A percentile compares a stretch with the other conserved stretches of the same genome.
phyloP scores from a whole-genome alignment of 2,113 vertebrate species.

The Pachycephala philippinensis region DNA sequence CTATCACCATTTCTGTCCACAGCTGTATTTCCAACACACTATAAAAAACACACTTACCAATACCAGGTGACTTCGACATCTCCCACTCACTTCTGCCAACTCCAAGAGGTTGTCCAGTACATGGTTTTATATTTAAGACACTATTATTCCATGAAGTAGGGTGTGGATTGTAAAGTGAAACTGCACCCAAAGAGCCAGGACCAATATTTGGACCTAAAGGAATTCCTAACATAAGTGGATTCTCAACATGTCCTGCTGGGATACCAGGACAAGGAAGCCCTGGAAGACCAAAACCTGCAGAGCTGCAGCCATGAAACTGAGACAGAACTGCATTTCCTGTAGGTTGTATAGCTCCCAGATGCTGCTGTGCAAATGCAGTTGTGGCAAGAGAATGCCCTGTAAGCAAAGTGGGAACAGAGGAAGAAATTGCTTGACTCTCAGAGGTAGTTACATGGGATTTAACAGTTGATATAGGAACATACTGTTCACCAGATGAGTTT shows the following conservation, averaged over 20 bases:
- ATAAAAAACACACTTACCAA: slow-evolving; percentile 72
- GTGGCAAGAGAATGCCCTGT: slow-evolving; percentile 61
- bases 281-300: slow-evolving; percentile 63
- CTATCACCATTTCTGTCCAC: background rate
- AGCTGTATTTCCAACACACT: background rate
- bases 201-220: slow-evolving; percentile 51
- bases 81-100: slow-evolving; percentile 64
- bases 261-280: slow-evolving; percentile 49
- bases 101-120: slow-evolving; percentile 51
- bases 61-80: slow-evolving; percentile 58
- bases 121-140: slow-evolving; percentile 64
- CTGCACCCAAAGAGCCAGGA: slow-evolving; percentile 51
- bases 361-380: slow-evolving; percentile 73
- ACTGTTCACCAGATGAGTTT: slow-evolving; percentile 45
- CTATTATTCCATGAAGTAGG: slow-evolving; percentile 64
- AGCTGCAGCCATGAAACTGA: slow-evolving; percentile 59
- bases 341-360: slow-evolving; percentile 61
- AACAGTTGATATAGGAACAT: slow-evolving; percentile 59
- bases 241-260: slow-evolving; percentile 58
- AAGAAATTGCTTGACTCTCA: slow-evolving; percentile 32
- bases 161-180: slow-evolving; percentile 64
- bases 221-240: slow-evolving; percentile 57
- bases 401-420: slow-evolving; percentile 67
- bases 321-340: slow-evolving; percentile 49
- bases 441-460: slow-evolving; percentile 40